Evolutionary conservation across 2,113 vertebrate genomes (phyloP).

Genomic region (Damaliscus lunatus): DNA sequence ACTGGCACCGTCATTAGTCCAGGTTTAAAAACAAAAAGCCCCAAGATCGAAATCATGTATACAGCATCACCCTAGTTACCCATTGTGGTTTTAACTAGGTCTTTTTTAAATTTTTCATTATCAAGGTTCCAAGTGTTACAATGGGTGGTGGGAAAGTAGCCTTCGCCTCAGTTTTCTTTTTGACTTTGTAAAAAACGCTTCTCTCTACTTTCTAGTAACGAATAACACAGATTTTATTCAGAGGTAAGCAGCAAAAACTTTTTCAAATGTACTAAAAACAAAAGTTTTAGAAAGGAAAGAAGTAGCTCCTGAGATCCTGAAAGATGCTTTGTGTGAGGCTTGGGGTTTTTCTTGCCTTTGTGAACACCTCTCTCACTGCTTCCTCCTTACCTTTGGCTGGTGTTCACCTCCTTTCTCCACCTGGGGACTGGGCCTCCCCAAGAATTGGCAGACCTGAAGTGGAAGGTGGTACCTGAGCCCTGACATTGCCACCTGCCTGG

Average conservation of each 20-base stretch:
- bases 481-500: background rate
- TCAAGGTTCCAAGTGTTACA: background rate
- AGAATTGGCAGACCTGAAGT: background rate
- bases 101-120: background rate
- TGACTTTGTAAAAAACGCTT: background rate
- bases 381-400: background rate
- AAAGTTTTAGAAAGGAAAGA: slow-evolving; percentile 42
- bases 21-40: slow-evolving; percentile 2
- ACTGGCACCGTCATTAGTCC: background rate
- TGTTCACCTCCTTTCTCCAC: background rate
- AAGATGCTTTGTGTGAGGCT: background rate
- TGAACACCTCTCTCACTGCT: background rate
- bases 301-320: background rate
- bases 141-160: background rate
- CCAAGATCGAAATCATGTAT: background rate
- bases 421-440: background rate
- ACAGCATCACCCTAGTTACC: background rate
- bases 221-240: background rate
- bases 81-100: background rate
- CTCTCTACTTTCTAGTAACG: background rate
- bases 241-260: background rate
- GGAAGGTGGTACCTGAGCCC: background rate
- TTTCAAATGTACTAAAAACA: background rate
- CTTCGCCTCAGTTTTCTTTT: background rate
- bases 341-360: background rate